Evolutionary conservation across 2,113 vertebrate genomes (phyloP).

Genomic region (Bufo gargarizans): DNA sequence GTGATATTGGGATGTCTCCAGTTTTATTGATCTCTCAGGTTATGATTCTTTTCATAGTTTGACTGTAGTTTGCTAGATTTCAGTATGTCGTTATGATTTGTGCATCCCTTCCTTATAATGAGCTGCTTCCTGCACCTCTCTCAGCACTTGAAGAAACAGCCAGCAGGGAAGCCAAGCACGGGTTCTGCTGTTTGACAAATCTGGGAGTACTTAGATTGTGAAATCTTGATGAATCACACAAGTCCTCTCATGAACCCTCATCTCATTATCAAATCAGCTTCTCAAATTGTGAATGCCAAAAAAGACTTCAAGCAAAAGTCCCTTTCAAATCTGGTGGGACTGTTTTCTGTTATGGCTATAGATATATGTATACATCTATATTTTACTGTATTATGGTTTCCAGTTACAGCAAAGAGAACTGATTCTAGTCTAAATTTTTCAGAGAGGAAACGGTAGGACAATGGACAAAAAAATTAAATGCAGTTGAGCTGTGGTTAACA

Average conservation of each 20-base stretch:
- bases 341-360: not conserved
- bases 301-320: not conserved
- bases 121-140: not conserved
- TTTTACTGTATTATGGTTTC: not conserved
- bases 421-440: not conserved
- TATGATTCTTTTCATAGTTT: no score
- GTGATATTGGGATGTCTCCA: no score
- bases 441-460: not conserved
- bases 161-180: not conserved
- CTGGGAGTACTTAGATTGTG: conserved; percentile 20
- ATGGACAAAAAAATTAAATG: not conserved
- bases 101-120: not conserved
- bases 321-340: not conserved
- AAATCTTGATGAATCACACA: conserved; percentile 4
- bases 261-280: not conserved
- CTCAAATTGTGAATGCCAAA: not conserved
- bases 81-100: no score
- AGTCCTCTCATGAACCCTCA: conserved; percentile 9
- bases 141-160: not conserved
- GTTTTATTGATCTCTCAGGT: no score
- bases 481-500: no score
- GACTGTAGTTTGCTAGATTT: no score
- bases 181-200: not conserved
- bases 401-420: not conserved
- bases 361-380: no score